Evolutionary conservation across 2,888 invertebrate genomes (phyloP).

Genomic region (Mesorhabditis belari): DNA sequence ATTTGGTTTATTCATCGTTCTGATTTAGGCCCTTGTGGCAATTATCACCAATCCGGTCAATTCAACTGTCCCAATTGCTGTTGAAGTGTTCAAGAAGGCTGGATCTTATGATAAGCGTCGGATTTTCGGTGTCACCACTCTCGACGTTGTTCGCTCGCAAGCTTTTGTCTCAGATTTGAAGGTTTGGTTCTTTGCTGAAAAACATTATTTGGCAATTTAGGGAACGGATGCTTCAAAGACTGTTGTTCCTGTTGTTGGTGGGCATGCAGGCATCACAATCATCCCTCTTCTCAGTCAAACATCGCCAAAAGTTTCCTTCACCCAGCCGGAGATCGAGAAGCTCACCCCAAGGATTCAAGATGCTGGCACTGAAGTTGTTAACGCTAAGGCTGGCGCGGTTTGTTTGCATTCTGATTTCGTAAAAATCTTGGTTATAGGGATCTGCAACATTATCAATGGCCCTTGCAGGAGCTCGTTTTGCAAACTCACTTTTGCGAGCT

Average conservation of each 20-base stretch:
- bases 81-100: slow-evolving; percentile 83
- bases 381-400: slow-evolving; percentile 95
- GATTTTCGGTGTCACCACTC: slow-evolving; percentile 88
- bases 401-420: too few relatives aligned
- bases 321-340: slow-evolving; percentile 71
- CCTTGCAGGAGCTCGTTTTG: slow-evolving; percentile 87
- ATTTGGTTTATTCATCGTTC: too few relatives aligned
- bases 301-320: slow-evolving; percentile 38
- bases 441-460: slow-evolving; percentile 98
- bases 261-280: slow-evolving; percentile 96
- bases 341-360: slow-evolving; percentile 91
- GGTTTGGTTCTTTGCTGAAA: too few relatives aligned
- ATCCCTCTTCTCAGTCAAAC: slow-evolving; percentile 85
- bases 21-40: slow-evolving; percentile 80
- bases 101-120: slow-evolving; percentile 83
- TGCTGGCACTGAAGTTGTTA: slow-evolving; percentile 96
- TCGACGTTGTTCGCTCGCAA: slow-evolving; percentile 89
- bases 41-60: slow-evolving; percentile 99
- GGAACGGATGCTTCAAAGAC: slow-evolving; percentile 76
- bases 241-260: slow-evolving; percentile 87
- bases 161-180: slow-evolving; percentile 90
- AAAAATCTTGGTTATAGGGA: too few relatives aligned
- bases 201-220: too few relatives aligned
- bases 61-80: slow-evolving; percentile 93
- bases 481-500: slow-evolving; percentile 71